These are phyloP conservation scores for Erynnis tages DNA, from an alignment of 2,888 invertebrate species.

Conservation along the genomic window DNA sequence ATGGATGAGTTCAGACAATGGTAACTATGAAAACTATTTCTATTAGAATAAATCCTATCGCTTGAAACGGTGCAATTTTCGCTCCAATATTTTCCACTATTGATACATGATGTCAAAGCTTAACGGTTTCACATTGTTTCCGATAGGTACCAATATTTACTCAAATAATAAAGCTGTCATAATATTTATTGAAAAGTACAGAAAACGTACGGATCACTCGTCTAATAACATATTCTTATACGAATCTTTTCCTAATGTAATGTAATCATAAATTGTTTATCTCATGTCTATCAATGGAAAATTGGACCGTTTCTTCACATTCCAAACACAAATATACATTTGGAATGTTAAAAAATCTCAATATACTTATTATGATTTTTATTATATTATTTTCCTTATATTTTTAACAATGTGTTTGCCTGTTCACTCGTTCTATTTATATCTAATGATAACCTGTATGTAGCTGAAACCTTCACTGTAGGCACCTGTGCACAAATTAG, in stretches of 20 bases:
- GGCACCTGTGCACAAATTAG: conserved; percentile 49
- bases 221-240: no score
- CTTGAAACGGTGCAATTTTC: conserved; percentile 21
- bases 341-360: no score
- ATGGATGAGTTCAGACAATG: conserved; percentile 72
- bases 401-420: background rate
- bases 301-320: no score
- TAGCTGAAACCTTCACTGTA: conserved; percentile 45
- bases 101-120: conserved; percentile 39
- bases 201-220: no score
- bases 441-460: background rate
- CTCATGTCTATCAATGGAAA: no score
- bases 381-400: background rate
- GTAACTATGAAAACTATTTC: conserved; percentile 51
- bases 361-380: no score
- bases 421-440: background rate
- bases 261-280: no score
- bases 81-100: conserved; percentile 29
- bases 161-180: no score
- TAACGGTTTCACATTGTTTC: conserved; percentile 23
- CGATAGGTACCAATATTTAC: no score
- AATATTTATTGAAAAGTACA: no score
- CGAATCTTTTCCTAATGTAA: no score
- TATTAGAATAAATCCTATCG: conserved; percentile 16
- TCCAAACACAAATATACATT: no score